Base-by-base conservation (phyloP, 1,140 invertebrate species). In the Phymorhynchus buccinoides region DNA sequence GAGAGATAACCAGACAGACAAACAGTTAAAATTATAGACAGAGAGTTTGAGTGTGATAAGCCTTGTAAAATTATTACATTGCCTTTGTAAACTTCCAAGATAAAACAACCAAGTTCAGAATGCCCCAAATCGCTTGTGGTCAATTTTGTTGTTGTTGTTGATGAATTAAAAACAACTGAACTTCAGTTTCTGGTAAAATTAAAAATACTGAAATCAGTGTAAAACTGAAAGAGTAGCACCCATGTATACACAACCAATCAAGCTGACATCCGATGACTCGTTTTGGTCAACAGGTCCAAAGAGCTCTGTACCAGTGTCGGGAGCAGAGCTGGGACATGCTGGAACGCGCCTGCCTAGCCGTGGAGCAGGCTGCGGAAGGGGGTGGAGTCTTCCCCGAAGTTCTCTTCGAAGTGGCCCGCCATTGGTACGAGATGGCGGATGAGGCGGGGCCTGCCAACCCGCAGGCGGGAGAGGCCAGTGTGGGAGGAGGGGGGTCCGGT, bases 381-480 rank as follows among this genome's bases (percentile, higher is more conserved):
- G 96, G 96, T 73, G 98, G 97, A n/a, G n/a, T 98, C 99, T 22
- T 99, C 94, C 98, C 98, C 0, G 98, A 99, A 94, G 97, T 99
- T 1, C 93, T 99, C 16, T 99, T 99, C 94, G 96, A 97, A 91
- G 98, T 99, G 77, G 98, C 98, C 0, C 96, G 96, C 87, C 97
- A 98, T 30, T 93, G 93, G 93, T 91, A 92, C 86, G 91, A 92
- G 71, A 87, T 93, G 79, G 91, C 92, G 52, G 92, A 93, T 78
- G 92, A 92, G 66, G 88, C 91, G 66, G 86, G 89, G 22, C 90
- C 89, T 52, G 85, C 88, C 73, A 44, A 80, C 27, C 82, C 85
- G 62, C n/a, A n/a, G n/a, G 77, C 37, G 4, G 37, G n/a, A 16
- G 81, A 83, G 30, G 35, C 41, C 9, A 37, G n/a, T 41, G 62